Conservation (phyloP, 1,140 invertebrate genomes). For the Zaprionus inermis region DNA sequence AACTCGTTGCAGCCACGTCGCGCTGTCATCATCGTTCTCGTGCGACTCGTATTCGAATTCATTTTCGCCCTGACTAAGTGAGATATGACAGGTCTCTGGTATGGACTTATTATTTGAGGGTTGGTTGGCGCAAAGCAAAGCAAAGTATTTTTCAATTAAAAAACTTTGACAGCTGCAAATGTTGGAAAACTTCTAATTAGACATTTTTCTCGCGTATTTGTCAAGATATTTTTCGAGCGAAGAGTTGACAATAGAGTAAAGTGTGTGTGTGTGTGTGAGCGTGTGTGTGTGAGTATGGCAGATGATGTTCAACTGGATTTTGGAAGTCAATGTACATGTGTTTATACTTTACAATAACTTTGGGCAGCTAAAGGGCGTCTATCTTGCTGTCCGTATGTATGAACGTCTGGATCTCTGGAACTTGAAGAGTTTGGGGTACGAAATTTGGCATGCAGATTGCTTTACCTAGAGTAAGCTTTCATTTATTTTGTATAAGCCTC, state of each 20-base stretch:
- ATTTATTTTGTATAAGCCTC: too few relatives aligned
- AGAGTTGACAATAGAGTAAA: slow-evolving; percentile 2
- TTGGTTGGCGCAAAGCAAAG: background rate
- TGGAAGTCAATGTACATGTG: background rate
- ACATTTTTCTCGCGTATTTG: slow-evolving; percentile 32
- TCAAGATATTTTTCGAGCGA: slow-evolving; percentile 1
- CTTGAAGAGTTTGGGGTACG: background rate
- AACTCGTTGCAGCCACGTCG: too few relatives aligned
- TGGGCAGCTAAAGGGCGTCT: too few relatives aligned
- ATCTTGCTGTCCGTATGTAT: too few relatives aligned
- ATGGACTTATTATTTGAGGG: background rate
- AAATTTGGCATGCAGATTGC: background rate
- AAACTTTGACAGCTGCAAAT: slow-evolving; percentile 48
- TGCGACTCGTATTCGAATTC: slow-evolving; percentile 5
- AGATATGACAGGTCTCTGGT: slow-evolving; percentile 26
- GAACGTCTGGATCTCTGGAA: background rate
- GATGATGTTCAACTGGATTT: background rate
- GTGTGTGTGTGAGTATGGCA: background rate
- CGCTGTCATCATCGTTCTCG: too few relatives aligned
- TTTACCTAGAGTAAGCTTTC: background rate
- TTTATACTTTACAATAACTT: too few relatives aligned
- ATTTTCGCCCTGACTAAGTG: slow-evolving; percentile 19
- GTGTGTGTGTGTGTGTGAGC: background rate
- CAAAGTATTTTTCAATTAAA: slow-evolving; percentile 47
- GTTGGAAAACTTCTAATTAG: slow-evolving; percentile 44